Percentiles rank a stretch among this genome's conserved stretches.
phyloP scores from a whole-genome alignment of 2,113 vertebrate genomes.

The Halichoerus grypus region DNA sequence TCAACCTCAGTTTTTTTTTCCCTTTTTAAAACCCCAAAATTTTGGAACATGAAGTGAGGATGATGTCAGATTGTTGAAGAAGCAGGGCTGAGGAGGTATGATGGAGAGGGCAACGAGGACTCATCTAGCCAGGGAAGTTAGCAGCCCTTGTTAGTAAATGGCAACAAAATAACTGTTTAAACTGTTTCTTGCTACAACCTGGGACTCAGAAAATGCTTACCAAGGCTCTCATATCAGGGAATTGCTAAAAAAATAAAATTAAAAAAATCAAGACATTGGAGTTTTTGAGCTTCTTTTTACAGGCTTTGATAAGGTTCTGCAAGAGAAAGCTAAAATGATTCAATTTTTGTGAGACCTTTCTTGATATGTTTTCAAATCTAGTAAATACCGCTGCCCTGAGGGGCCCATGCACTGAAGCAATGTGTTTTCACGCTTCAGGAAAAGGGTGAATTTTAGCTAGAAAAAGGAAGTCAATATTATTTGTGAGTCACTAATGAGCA shows the following conservation, averaged over 20 bases:
- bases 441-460: background rate
- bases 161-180: background rate
- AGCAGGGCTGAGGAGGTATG: background rate
- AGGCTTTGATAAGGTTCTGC: background rate
- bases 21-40: background rate
- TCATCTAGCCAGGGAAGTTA: background rate
- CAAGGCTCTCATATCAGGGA: background rate
- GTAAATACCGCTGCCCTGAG: background rate
- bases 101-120: background rate
- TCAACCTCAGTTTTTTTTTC: background rate
- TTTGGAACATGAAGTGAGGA: background rate
- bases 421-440: background rate
- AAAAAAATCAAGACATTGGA: background rate
- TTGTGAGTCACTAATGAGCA: background rate
- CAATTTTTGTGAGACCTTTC: background rate
- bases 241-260: background rate
- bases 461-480: background rate
- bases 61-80: background rate
- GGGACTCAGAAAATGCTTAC: background rate
- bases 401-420: background rate
- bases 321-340: background rate
- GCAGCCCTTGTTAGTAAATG: background rate
- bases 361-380: slow-evolving; percentile 31
- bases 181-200: background rate
- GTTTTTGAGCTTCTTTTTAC: background rate